Evolutionary conservation across 2,888 invertebrate genomes (phyloP), one percentile per base, ranked within the genome.

Genomic region (Drosophila kambysellisi): DNA sequence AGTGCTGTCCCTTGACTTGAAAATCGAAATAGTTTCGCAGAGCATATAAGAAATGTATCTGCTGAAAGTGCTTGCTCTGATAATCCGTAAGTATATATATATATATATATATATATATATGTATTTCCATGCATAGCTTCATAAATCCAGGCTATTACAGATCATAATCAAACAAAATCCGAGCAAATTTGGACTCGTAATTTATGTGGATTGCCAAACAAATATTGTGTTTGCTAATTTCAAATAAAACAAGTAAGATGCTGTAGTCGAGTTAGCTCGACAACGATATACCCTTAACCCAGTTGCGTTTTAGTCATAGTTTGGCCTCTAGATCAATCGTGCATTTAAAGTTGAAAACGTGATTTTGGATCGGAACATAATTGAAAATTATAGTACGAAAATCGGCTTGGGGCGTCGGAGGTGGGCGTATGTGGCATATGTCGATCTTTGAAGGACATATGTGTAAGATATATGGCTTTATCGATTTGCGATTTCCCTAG

Each of bases 21-120:
- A 59, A 67, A 67, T 67, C 54, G 37, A 58, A 76, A 77, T 75
- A 75, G 75, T 75, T 75, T 53, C 30, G 29, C 41, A 15, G 33
- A 15, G 11, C 4, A 57, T 12, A 12, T 15, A 5, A 30, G n/a
- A 30, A 8, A 12, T 12, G 11, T 25, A n/a, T 32, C 17, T 9
- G 41, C 53, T 46, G 15, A 25, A 15, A 30, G 30, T 37, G 35
- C 15, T 17, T 52, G 4, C n/a, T 59, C 39, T 6, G 30, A n/a
- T 68, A 57, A 50, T 33, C 56, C 54, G 1, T 4, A 12, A 46
- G 15, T 15, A 15, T 15, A 46, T 20, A 4, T 41, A 3, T 6
- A 2, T 9, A 9, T 15, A 46, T 20, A 2, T 41, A 3, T 15
- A 2, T 9, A 9, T 17, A 33, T 33, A 33, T 33, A 41, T 12